Evolutionary conservation across 1,140 invertebrate species (phyloP).

Genomic region (Luehdorfia chinensis): DNA sequence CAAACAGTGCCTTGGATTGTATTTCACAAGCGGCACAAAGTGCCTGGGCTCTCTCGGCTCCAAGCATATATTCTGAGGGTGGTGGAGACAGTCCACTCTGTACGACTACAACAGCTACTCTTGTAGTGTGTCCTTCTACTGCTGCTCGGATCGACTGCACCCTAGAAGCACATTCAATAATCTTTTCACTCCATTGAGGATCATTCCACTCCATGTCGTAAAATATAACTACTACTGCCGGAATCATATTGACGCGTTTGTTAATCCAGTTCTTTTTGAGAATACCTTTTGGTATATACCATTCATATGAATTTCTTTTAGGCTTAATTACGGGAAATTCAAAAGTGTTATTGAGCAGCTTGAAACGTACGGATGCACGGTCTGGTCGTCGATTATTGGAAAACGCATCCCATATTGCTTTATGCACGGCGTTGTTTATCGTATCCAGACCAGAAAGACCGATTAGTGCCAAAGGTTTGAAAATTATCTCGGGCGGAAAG

Average conservation of each 20-base stretch:
- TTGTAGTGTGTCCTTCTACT: conserved; percentile 87
- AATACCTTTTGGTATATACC: conserved; percentile 97
- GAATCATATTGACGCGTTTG: conserved; percentile 94
- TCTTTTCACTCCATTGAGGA: conserved; percentile 94
- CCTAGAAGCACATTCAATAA: conserved; percentile 92
- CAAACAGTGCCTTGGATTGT: conserved; percentile 93
- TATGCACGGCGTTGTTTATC: conserved; percentile 90
- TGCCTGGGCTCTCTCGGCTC: conserved; percentile 91
- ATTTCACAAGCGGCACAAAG: conserved; percentile 95
- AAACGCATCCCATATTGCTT: conserved; percentile 95
- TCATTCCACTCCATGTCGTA: conserved; percentile 99
- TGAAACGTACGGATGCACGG: conserved; percentile 90
- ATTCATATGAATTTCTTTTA: conserved; percentile 95
- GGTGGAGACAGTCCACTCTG: conserved; percentile 89
- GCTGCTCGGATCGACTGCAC: conserved; percentile 87
- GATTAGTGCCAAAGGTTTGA: conserved; percentile 89
- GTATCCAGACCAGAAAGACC: conserved; percentile 92
- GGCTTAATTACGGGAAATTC: conserved; percentile 94
- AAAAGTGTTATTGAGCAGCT: conserved; percentile 86
- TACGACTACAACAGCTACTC: conserved; percentile 92
- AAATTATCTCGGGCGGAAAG: conserved; percentile 86
- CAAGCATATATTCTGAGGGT: conserved; percentile 89
- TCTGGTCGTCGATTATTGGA: conserved; percentile 88
- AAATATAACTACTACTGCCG: conserved; percentile 95
- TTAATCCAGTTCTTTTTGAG: conserved; percentile 97